phyloP scores from a whole-genome alignment of 2,797 vertebrate species.

The Cephalopachus bancanus region DNA sequence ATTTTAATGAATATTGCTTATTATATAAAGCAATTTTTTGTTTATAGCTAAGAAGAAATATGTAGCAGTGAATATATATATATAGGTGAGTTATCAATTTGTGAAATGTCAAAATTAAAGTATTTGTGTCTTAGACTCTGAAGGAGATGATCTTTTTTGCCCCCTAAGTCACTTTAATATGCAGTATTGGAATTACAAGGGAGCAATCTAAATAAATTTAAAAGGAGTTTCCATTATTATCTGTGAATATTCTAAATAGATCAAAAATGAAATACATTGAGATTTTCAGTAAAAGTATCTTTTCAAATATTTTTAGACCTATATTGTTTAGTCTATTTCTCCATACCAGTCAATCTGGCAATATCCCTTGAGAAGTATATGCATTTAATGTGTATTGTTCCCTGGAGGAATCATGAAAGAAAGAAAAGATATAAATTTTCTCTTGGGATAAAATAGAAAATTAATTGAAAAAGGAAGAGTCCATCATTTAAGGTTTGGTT shows the following conservation, averaged over 20 bases:
- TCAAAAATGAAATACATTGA: slow-evolving; percentile 12
- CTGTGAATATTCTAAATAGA: slow-evolving; percentile 9
- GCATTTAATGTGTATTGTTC: slow-evolving; percentile 87
- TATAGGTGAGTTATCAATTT: not conserved
- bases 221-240: slow-evolving; percentile 34
- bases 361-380: slow-evolving; percentile 83
- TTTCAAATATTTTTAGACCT: slow-evolving; percentile 7
- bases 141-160: slow-evolving; percentile 14
- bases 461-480: slow-evolving; percentile 79
- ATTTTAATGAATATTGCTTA: not conserved
- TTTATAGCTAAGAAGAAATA: slow-evolving; percentile 51
- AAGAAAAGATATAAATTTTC: slow-evolving; percentile 80
- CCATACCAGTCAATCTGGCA: slow-evolving; percentile 73
- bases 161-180: slow-evolving; percentile 35
- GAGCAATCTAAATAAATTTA: slow-evolving; percentile 22
- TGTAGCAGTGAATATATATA: not conserved
- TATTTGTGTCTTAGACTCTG: not conserved
- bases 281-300: slow-evolving; percentile 34
- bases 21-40: not conserved
- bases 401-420: slow-evolving; percentile 85
- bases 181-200: slow-evolving; percentile 63
- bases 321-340: slow-evolving; percentile 64
- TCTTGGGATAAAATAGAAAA: slow-evolving; percentile 81
- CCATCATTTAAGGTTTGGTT: slow-evolving; percentile 72
- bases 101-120: slow-evolving; percentile 14